Base-by-base conservation (phyloP, 2,113 vertebrate genomes). In the Myanophis thanlyinensis region DNA sequence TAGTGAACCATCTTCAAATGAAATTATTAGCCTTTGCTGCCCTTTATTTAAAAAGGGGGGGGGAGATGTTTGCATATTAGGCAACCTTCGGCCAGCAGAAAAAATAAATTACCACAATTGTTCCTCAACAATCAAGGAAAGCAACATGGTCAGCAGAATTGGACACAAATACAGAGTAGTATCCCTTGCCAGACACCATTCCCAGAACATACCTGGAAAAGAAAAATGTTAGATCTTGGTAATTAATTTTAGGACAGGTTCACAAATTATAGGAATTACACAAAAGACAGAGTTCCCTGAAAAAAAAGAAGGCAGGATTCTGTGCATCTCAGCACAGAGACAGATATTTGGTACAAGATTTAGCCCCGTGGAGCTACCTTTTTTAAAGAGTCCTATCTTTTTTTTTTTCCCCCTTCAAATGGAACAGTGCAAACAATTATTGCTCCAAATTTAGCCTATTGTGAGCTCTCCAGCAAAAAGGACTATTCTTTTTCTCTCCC, bases 1-100 rank as follows among this genome's bases (percentile, higher is more conserved):
- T 94, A 95, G 86, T 56, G 86, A 95, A 93, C 91, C 94, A 92
- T 44, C n/a, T 92, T 93, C 93, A 95, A 59, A 95, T 93, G 67
- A 95, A 95, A 94, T 85, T 35, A 92, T 94, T 95, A 95, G 85
- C 88, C 94, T 92, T 92, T 88, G 88, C 87, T 90, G 51, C 0
- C 8, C 90, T 53, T 89, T 93, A 94, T 95, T 88, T 80, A 54
- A 54, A 91, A 91, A 20, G 89, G 87, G 52, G 92, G 90, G 94
- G 90, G 89, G 93, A 88, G 52, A 91, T 3, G 87, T 18, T 52
- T 44, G 20, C 51, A 85, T 53, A 56, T 47, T 47, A 91, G 90
- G 67, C 85, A 95, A 85, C 18, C 67, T 96, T 95, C 95, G 85
- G 94, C 93, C 67, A 89, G 53, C 62, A 93, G 86, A 25, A 85